Evolutionary conservation across 2,113 vertebrate species (phyloP).

Genomic region (Erythrocercus mccallii): DNA sequence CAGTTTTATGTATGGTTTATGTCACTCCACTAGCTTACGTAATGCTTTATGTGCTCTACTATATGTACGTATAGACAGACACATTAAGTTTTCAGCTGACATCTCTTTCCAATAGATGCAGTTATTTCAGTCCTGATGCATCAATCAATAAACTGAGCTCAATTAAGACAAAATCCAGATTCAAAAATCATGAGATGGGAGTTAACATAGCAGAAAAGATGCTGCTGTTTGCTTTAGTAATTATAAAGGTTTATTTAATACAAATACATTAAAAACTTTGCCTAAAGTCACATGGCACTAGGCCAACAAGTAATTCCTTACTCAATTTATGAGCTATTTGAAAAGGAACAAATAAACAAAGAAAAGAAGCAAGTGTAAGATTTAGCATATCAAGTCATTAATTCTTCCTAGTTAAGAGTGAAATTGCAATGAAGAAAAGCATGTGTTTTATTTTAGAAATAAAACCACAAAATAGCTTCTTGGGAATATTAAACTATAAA

Average conservation of each 20-base stretch:
- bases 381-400: background rate
- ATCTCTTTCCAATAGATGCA: background rate
- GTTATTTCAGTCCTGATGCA: background rate
- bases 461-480: background rate
- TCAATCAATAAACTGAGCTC: background rate
- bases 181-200: background rate
- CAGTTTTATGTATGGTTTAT: background rate
- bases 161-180: background rate
- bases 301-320: background rate
- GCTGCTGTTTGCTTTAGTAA: background rate
- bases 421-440: background rate
- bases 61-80: background rate
- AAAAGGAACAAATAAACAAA: background rate
- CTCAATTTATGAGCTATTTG: background rate
- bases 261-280: background rate
- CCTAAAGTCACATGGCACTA: background rate
- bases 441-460: slow-evolving; percentile 1
- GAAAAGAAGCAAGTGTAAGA: background rate
- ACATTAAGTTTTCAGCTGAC: background rate
- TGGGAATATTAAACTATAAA: background rate
- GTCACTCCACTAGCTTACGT: background rate
- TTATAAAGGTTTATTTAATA: background rate
- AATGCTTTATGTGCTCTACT: background rate
- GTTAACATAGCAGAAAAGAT: background rate
- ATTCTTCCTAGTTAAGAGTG: background rate